Conservation (phyloP, 2,797 vertebrate genomes). For the Pseudochirops corinnae region DNA sequence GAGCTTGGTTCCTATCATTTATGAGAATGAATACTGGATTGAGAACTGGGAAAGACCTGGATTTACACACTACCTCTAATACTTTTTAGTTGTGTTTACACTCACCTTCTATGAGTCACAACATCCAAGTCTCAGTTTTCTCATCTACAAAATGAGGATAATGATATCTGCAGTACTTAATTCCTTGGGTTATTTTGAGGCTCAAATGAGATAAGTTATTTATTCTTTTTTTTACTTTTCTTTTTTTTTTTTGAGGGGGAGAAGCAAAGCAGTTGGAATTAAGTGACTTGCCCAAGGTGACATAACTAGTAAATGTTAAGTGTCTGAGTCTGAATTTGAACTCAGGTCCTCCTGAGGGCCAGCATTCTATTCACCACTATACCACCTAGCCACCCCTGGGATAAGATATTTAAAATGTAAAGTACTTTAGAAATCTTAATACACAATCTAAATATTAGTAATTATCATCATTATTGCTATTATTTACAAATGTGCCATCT, state of each 20-base stretch:
- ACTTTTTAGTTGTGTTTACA: neutral
- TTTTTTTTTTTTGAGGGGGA: too few species aligned
- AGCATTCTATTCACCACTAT: too few species aligned
- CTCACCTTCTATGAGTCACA: neutral
- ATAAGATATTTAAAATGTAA: neutral
- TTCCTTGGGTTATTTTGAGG: neutral
- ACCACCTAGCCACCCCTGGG: too few species aligned
- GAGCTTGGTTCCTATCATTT: neutral
- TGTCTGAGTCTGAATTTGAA: too few species aligned
- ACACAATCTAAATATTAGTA: neutral
- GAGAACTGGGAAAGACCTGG: neutral
- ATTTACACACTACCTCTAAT: neutral
- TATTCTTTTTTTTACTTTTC: neutral
- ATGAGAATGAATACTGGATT: neutral
- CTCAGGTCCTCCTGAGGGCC: too few species aligned
- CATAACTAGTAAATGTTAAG: too few species aligned
- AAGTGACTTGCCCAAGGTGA: too few species aligned
- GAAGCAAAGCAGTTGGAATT: too few species aligned
- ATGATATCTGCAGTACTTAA: neutral
- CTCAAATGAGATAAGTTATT: neutral
- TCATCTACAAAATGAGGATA: neutral
- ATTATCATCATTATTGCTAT: neutral
- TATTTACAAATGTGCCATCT: neutral
- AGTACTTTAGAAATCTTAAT: neutral
- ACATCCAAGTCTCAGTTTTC: neutral